A percentile compares a stretch with the other conserved stretches of the same genome.
These are phyloP conservation scores for Eulemur macaco DNA, from an alignment of 2,113 vertebrate genomes.

Conservation along the genomic window DNA sequence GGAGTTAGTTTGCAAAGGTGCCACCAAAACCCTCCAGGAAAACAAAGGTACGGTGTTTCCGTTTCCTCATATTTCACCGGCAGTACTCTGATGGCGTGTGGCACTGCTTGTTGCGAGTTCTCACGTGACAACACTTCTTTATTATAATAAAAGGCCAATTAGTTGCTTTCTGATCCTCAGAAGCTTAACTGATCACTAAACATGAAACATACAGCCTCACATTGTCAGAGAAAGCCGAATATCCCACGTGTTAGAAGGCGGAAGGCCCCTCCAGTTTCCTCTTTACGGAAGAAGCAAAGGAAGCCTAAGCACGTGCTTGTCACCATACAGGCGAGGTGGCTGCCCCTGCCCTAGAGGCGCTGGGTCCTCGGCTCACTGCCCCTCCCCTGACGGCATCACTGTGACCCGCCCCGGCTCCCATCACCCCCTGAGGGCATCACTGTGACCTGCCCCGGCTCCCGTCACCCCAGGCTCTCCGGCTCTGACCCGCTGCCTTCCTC, in stretches of 20 bases:
- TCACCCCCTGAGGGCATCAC: too few species aligned
- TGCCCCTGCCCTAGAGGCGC: too few species aligned
- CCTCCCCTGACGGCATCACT: too few species aligned
- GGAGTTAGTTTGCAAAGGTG: neutral
- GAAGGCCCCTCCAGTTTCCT: neutral
- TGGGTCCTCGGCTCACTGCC: too few species aligned
- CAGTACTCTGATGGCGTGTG: accelerated
- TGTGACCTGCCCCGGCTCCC: too few species aligned
- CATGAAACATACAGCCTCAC: accelerated
- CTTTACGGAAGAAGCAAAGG: too few species aligned
- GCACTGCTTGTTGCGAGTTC: neutral
- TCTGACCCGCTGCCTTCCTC: too few species aligned
- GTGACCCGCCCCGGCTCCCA: too few species aligned
- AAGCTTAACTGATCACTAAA: too few species aligned
- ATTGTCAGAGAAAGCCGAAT: neutral
- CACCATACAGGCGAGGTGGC: too few species aligned
- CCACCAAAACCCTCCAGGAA: neutral
- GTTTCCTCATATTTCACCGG: neutral
- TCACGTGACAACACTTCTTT: accelerated
- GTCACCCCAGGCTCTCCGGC: too few species aligned
- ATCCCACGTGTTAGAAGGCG: accelerated
- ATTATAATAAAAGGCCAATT: accelerated
- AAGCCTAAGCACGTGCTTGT: too few species aligned
- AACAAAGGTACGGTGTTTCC: accelerated
- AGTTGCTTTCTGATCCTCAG: neutral